Conservation (phyloP, 2,797 vertebrate genomes). For the Morus bassanus region DNA sequence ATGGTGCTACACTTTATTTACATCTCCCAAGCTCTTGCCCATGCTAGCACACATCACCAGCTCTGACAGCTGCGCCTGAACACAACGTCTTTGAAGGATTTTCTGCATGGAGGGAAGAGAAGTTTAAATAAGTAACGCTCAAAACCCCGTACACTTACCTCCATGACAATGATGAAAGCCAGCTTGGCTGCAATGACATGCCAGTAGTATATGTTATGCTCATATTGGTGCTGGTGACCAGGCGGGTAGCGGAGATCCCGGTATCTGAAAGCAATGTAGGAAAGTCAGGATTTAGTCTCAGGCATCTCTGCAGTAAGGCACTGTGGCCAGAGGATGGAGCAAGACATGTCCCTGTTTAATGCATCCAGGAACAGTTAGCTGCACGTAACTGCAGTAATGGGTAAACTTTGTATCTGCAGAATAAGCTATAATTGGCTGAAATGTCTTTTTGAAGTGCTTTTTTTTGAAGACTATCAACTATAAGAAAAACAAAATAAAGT, state of each 20-base stretch:
- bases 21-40: not conserved
- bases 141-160: constrained; percentile 74
- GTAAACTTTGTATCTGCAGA: not conserved
- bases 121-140: not conserved
- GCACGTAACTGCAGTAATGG: not conserved
- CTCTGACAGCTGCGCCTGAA: not conserved
- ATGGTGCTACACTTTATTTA: not conserved
- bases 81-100: not conserved
- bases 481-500: not conserved
- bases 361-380: not conserved
- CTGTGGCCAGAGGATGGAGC: constrained; percentile 58
- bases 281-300: not conserved
- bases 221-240: constrained; percentile 83
- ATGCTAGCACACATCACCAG: not conserved
- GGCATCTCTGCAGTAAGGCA: constrained; percentile 19
- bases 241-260: constrained; percentile 91
- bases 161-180: constrained; percentile 92
- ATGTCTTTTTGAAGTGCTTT: not conserved
- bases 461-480: not conserved
- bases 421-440: not conserved
- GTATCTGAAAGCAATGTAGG: constrained; percentile 75
- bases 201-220: constrained; percentile 89
- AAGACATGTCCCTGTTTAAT: not conserved
- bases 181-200: constrained; percentile 93
- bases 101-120: not conserved